Base-by-base conservation (phyloP, 53 echinoderm and acorn worm genomes). In the Holothuria scabra region DNA sequence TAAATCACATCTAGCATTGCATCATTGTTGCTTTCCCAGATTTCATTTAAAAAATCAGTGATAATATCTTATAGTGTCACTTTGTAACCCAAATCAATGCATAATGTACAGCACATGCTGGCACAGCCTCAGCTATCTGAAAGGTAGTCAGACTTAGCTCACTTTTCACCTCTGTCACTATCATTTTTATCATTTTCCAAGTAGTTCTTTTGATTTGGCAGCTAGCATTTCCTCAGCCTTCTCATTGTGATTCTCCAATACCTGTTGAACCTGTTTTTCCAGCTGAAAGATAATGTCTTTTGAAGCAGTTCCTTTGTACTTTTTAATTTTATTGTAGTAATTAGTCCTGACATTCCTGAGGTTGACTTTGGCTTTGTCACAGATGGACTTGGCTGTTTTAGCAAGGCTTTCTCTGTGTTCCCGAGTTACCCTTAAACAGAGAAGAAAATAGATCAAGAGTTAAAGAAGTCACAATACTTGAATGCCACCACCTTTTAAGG, bases 321-420 rank as follows among this genome's bases (percentile, higher is more conserved):
- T 97, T 78, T 90, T 87, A 55, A 97, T 76, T 20, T 16, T 67
- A 37, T 28, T 64, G 65, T 92, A 49, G 78, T 84, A 90, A 33
- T 82, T 90, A 4, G 87, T 78, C 29, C 97, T 84, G 6, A 89
- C 90, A 55, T 89, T 80, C 10, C 94, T 60, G 12, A 97, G 56
- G 19, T 83, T 83, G 41, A 92, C 89, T 81, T 97, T 97, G 5
- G 94, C 87, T 59, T 92, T 94, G 49, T 97, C 94, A 56, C 94
- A 94, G 85, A 92, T 71, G 26, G 64, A 82, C 74, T 97, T 97
- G 35, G 97, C 97, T 13, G 88, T 67, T 75, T 94, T 97, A 55
- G 90, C 92, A 52, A 97, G 92, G 23, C 85, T 87, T 80, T 94
- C 97, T 46, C 97, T 72, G 69, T 97, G 97, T 33, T 97, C 94